These are phyloP conservation scores for Nestor notabilis DNA, from an alignment of 2,113 vertebrate species.

Conservation along the genomic window DNA sequence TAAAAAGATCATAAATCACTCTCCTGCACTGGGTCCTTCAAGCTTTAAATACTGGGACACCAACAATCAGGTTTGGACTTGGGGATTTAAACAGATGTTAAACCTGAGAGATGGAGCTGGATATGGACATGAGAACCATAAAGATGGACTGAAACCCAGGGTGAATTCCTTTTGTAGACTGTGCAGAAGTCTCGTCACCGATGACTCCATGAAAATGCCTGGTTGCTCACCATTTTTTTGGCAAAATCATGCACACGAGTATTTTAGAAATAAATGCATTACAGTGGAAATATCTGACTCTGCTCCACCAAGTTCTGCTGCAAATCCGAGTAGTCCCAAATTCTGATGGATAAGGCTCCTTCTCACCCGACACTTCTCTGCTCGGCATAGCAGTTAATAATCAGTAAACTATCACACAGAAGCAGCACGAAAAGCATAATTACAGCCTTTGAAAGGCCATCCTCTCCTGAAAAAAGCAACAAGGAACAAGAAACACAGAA, in stretches of 20 bases:
- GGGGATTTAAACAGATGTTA: neutral
- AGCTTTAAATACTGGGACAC: neutral
- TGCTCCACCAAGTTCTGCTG: neutral
- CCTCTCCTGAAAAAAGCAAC: neutral
- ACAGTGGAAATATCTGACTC: neutral
- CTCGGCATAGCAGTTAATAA: neutral
- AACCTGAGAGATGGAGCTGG: neutral
- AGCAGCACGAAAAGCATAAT: neutral
- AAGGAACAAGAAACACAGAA: neutral
- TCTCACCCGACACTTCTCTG: neutral
- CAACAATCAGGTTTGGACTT: neutral
- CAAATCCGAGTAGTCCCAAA: neutral
- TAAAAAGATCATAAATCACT: neutral
- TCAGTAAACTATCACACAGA: neutral
- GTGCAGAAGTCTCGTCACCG: neutral
- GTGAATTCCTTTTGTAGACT: neutral
- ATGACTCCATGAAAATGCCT: fast-evolving
- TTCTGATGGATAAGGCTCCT: neutral
- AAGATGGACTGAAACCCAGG: neutral
- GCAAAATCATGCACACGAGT: neutral
- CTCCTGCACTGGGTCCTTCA: neutral
- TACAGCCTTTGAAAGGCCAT: neutral
- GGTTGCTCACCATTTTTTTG: neutral
- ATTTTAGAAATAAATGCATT: neutral
- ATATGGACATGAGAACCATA: neutral